Percentiles rank a stretch among this genome's conserved stretches.
phyloP scores from a whole-genome alignment of 2,888 invertebrate species.

The Brachyopa scutellaris region DNA sequence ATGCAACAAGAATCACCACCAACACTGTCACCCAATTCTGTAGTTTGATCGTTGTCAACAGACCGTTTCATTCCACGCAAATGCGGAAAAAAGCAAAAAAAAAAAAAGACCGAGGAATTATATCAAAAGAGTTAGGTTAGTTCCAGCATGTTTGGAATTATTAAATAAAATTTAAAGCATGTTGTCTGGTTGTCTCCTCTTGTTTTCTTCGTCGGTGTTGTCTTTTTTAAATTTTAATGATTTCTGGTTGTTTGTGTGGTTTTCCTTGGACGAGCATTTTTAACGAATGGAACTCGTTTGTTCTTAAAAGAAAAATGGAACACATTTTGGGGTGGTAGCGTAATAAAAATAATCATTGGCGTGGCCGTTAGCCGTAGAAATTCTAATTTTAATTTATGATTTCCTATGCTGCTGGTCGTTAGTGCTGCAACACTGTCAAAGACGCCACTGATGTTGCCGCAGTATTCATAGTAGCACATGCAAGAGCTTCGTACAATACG shows the following conservation, averaged over 20 bases:
- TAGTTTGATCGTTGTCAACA: slow-evolving; percentile 24
- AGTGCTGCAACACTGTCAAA: not conserved
- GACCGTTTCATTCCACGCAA: slow-evolving; percentile 27
- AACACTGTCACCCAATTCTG: slow-evolving; percentile 38
- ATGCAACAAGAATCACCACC: slow-evolving; percentile 43
- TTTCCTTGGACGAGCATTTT: slow-evolving; percentile 21
- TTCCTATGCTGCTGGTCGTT: slow-evolving; percentile 54
- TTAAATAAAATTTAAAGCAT: slow-evolving; percentile 46
- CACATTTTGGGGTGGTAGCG: slow-evolving; percentile 63
- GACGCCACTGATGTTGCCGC: slow-evolving; percentile 3
- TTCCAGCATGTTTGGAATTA: slow-evolving; percentile 47
- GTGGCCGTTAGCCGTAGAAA: slow-evolving; percentile 67
- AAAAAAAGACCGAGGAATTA: slow-evolving; percentile 13
- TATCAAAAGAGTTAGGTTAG: slow-evolving; percentile 46
- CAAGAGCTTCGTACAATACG: slow-evolving; percentile 10
- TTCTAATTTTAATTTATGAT: slow-evolving; percentile 72
- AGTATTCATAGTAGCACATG: slow-evolving; percentile 2
- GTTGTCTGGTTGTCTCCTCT: slow-evolving; percentile 12
- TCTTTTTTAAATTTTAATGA: too few species aligned
- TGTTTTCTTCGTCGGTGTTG: slow-evolving; percentile 9
- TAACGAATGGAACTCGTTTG: slow-evolving; percentile 56
- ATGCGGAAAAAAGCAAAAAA: not conserved
- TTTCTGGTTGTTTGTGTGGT: slow-evolving; percentile 1
- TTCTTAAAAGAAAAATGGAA: too few species aligned
- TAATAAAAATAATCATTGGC: slow-evolving; percentile 70